These are phyloP conservation scores for Phalacrocorax aristotelis DNA, from an alignment of 2,113 vertebrate species.

Conservation along the genomic window DNA sequence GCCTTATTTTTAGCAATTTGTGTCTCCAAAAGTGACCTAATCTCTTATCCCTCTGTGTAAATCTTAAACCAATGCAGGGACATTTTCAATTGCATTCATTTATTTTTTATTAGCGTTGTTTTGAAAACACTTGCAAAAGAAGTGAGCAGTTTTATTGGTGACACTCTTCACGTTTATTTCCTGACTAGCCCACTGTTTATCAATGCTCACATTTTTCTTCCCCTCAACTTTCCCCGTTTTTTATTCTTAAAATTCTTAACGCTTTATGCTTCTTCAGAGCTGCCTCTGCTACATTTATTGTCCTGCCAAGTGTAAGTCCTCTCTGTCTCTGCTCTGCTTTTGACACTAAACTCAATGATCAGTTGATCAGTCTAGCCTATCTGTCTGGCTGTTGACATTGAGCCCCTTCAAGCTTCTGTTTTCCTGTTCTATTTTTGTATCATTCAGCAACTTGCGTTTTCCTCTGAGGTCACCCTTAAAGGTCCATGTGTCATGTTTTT, in stretches of 20 bases:
- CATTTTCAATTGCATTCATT: neutral
- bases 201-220: neutral
- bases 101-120: neutral
- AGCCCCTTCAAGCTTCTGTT: conserved; percentile 66
- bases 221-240: neutral
- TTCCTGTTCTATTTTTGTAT: conserved; percentile 70
- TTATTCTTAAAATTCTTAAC: neutral
- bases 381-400: conserved; percentile 68
- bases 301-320: neutral
- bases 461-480: conserved; percentile 82
- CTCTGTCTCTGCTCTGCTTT: neutral
- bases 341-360: conserved; percentile 59
- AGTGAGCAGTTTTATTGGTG: neutral
- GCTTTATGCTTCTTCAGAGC: neutral
- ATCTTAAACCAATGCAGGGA: neutral
- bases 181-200: neutral
- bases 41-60: neutral
- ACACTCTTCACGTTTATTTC: neutral
- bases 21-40: neutral
- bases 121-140: neutral
- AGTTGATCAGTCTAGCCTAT: conserved; percentile 62
- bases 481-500: conserved; percentile 81
- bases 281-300: neutral
- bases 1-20: neutral
- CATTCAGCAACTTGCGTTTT: conserved; percentile 75